Conservation (phyloP, 2,888 invertebrate species). For the Lithophane semibrunnea region DNA sequence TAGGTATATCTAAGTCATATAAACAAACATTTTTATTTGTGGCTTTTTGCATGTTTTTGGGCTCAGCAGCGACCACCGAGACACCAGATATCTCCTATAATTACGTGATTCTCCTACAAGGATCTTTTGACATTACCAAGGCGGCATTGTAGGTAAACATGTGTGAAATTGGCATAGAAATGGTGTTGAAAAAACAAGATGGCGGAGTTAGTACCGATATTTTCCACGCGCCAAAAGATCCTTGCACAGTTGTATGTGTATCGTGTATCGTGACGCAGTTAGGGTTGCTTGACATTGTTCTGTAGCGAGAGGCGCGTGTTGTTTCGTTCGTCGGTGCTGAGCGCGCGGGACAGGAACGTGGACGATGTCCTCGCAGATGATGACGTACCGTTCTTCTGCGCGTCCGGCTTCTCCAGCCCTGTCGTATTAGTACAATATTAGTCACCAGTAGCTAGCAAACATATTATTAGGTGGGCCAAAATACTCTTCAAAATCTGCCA, state of each 20-base stretch:
- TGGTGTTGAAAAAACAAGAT: not conserved
- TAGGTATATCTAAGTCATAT: not conserved
- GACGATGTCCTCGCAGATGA: conserved; percentile 84
- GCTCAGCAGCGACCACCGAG: conserved; percentile 1
- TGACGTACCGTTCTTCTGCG: conserved; percentile 82
- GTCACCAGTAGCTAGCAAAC: conserved; percentile 61
- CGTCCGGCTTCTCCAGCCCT: conserved; percentile 86
- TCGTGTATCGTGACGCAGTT: conserved; percentile 43
- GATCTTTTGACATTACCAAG: not conserved
- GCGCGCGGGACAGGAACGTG: conserved; percentile 85
- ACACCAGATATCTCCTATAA: not conserved
- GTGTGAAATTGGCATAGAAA: not conserved
- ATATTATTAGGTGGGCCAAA: conserved; percentile 23
- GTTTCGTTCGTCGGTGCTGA: conserved; percentile 85
- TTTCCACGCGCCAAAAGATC: not conserved
- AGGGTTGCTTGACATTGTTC: conserved; percentile 77
- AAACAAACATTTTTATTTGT: not conserved
- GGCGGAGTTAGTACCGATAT: not conserved
- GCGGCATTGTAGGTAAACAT: not conserved
- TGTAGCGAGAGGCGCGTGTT: conserved; percentile 78
- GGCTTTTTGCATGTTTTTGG: not conserved
- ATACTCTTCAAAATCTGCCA: conserved; percentile 5
- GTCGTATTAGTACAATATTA: conserved; percentile 82
- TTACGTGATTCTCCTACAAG: not conserved
- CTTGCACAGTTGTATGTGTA: not conserved